Conservation (phyloP, 1,140 invertebrate species). For the Ceratosolen solmsi region DNA sequence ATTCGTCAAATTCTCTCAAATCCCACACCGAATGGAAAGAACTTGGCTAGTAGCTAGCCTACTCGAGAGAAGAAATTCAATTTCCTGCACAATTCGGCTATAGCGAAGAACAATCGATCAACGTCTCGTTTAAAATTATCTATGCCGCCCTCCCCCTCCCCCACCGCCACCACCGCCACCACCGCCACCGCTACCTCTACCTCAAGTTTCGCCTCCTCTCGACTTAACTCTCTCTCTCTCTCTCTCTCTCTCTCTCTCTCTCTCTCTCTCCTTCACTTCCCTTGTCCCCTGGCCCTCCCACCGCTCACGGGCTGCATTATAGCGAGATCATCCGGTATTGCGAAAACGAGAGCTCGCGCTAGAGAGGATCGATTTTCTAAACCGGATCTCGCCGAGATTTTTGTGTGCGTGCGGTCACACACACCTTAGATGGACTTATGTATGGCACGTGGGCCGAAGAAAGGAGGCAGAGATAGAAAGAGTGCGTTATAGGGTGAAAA, state of each 20-base stretch:
- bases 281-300: background rate
- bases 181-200: too few relatives aligned
- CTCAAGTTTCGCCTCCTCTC: too few relatives aligned
- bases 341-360: constrained; percentile 35
- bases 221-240: background rate
- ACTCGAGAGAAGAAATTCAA: constrained; percentile 32
- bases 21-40: background rate
- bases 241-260: background rate
- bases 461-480: background rate
- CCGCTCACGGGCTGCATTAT: background rate
- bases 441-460: background rate
- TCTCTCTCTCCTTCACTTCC: background rate
- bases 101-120: constrained; percentile 35
- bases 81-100: constrained; percentile 37
- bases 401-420: constrained; percentile 13
- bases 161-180: too few relatives aligned
- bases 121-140: constrained; percentile 43
- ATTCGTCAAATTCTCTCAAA: constrained; percentile 30
- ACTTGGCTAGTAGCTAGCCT: background rate
- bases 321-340: constrained; percentile 45
- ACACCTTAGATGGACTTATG: background rate
- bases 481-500: constrained; percentile 1
- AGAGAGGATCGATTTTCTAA: constrained; percentile 46
- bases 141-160: too few relatives aligned
- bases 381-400: constrained; percentile 33